Conservation (phyloP, 2,113 vertebrate genomes). For the Amblyornis subalaris region DNA sequence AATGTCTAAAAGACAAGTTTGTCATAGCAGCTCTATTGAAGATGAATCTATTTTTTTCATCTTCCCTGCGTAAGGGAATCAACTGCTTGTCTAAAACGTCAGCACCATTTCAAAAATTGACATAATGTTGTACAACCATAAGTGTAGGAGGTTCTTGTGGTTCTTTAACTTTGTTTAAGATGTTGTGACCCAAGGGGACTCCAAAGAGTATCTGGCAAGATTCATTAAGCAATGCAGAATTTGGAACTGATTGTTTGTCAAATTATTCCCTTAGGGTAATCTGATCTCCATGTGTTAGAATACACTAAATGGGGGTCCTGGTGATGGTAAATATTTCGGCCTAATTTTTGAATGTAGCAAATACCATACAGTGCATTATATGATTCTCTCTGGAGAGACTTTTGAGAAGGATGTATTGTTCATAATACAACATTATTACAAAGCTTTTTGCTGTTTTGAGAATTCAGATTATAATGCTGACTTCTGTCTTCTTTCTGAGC, state of each 20-base stretch:
- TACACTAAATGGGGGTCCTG: neutral
- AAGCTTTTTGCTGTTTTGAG: neutral
- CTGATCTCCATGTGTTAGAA: neutral
- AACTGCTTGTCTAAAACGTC: constrained; percentile 19
- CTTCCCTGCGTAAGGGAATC: neutral
- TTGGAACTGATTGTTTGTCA: neutral
- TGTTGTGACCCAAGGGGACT: neutral
- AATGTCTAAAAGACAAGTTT: constrained; percentile 34
- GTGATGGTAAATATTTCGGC: neutral
- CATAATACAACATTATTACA: neutral
- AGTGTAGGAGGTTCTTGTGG: neutral
- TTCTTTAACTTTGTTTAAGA: neutral
- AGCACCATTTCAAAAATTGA: neutral
- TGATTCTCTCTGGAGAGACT: neutral
- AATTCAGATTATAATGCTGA: neutral
- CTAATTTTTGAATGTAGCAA: neutral
- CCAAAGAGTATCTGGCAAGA: neutral
- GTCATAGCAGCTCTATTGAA: constrained; percentile 42
- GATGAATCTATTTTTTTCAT: constrained; percentile 18
- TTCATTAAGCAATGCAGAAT: neutral
- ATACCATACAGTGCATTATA: neutral
- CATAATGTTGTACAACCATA: neutral
- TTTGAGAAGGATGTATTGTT: neutral
- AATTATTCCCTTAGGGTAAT: neutral
- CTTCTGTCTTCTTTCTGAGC: neutral